These are phyloP conservation scores for Lasius platythorax DNA, from an alignment of 2,888 invertebrate genomes.

Conservation along the genomic window DNA sequence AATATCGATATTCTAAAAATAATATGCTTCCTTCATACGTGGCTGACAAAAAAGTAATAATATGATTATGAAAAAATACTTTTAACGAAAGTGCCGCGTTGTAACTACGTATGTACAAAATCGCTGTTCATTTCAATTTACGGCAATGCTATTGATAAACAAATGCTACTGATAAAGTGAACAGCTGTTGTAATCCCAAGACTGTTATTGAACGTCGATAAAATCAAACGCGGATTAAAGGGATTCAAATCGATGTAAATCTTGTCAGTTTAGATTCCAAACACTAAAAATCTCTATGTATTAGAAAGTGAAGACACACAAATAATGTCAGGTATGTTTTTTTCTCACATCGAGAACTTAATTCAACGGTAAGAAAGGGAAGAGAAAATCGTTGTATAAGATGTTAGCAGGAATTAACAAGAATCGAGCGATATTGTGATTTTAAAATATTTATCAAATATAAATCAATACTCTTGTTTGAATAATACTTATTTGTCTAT, in stretches of 20 bases:
- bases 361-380: not conserved
- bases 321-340: not conserved
- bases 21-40: not conserved
- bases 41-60: not conserved
- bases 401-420: not conserved
- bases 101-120: not conserved
- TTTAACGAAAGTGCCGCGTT: not conserved
- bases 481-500: not conserved
- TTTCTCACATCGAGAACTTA: not conserved
- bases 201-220: slow-evolving; percentile 9
- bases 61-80: slow-evolving; percentile 10
- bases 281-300: slow-evolving; percentile 3
- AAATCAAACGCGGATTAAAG: not conserved
- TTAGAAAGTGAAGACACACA: not conserved
- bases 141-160: slow-evolving; percentile 4
- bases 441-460: not conserved
- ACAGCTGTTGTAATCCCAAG: not conserved
- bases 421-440: not conserved
- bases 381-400: not conserved
- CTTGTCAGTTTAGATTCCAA: slow-evolving; percentile 10
- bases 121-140: not conserved
- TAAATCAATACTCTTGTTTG: too few species aligned
- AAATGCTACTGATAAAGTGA: not conserved
- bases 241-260: not conserved
- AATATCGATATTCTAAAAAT: not conserved